Evolutionary conservation across 2,888 invertebrate genomes (phyloP).

Genomic region (Argyra leucocephala): DNA sequence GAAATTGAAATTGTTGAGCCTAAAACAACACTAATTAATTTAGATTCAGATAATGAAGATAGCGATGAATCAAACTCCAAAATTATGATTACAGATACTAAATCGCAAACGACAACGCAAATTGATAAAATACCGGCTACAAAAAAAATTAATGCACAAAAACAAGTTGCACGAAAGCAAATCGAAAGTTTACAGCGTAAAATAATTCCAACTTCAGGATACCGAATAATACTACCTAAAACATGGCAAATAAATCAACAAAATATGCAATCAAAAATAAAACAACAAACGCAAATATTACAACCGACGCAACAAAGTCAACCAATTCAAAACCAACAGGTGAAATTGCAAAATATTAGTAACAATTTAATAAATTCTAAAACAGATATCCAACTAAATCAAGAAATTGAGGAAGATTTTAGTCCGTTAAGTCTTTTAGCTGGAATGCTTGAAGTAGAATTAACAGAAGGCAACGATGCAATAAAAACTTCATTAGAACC

Average conservation of each 20-base stretch:
- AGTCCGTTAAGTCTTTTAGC: constrained; percentile 31
- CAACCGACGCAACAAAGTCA: not conserved
- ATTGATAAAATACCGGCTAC: constrained; percentile 15
- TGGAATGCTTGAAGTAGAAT: constrained; percentile 39
- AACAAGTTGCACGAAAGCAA: not conserved
- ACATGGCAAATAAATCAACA: not conserved
- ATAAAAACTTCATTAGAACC: constrained; percentile 18
- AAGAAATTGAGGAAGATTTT: not conserved
- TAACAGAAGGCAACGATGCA: constrained; percentile 27
- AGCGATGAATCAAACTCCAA: constrained; percentile 20
- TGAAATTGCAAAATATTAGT: constrained; percentile 10
- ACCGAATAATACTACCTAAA: not conserved
- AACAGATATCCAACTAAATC: not conserved
- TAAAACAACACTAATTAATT: constrained; percentile 39
- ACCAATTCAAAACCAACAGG: constrained; percentile 14
- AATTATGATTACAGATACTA: not conserved
- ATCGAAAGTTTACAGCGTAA: not conserved
- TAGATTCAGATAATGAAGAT: constrained; percentile 42
- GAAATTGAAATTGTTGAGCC: constrained; percentile 43
- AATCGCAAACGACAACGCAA: too few relatives aligned
- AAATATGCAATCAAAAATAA: not conserved
- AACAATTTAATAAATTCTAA: too few relatives aligned
- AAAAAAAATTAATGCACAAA: constrained; percentile 22
- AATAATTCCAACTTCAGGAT: too few relatives aligned
- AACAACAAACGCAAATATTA: not conserved